These are phyloP conservation scores for Trichonephila clavipes DNA, from an alignment of 1,140 invertebrate species.

Conservation along the genomic window DNA sequence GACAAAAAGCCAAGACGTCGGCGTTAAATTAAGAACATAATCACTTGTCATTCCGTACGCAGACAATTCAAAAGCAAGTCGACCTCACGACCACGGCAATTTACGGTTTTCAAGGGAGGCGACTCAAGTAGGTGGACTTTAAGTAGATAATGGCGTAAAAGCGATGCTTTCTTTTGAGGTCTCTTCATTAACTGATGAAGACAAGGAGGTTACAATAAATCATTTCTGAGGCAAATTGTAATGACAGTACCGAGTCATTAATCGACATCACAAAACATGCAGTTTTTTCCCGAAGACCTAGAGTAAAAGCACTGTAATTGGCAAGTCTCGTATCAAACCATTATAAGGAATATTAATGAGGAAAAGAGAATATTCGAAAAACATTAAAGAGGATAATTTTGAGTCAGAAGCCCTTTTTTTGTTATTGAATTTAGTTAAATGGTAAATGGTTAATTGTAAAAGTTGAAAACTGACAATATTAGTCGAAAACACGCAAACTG, in stretches of 20 bases:
- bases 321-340: not conserved
- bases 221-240: not conserved
- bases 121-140: conserved; percentile 28
- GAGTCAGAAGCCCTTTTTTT: too few species aligned
- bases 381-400: too few species aligned
- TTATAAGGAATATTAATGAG: not conserved
- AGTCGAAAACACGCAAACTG: too few species aligned
- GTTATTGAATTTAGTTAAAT: too few species aligned
- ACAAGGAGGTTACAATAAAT: conserved; percentile 13
- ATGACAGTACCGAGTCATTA: not conserved
- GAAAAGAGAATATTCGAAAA: too few species aligned
- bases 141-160: conserved; percentile 24
- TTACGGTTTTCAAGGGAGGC: not conserved
- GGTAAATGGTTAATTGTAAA: too few species aligned
- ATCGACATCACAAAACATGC: not conserved
- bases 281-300: not conserved
- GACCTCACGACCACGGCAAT: not conserved
- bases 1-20: conserved; percentile 14
- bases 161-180: conserved; percentile 1
- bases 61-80: conserved; percentile 11
- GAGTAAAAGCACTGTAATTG: not conserved
- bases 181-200: not conserved
- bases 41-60: not conserved
- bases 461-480: too few species aligned
- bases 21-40: conserved; percentile 23